Evolutionary conservation across 2,113 vertebrate species (phyloP), one percentile per base, ranked within the genome.

Genomic region (Varanus salvator): DNA sequence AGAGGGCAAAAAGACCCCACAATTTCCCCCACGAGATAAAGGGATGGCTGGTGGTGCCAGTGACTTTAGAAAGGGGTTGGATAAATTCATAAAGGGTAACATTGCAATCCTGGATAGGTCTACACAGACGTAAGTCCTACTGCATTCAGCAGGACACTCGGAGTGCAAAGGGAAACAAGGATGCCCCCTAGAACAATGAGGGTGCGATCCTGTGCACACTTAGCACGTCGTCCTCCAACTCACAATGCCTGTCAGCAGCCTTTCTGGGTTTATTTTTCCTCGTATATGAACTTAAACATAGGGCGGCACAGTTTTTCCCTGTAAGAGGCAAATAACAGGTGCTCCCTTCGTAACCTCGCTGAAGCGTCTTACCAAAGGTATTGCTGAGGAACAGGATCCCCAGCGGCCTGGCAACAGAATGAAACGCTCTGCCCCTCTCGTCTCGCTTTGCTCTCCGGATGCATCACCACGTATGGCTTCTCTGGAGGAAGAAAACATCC

Each of bases 361-460:
- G 0, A 0, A 87, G 44, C 68, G 64, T 82, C 97, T 93, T 95
- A 99, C 99, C 99, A 99, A 91, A 98, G 96, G 89, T 99, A 99
- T 17, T 96, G 97, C 44, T 98, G 96, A 0, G 98, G 98, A 34
- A 95, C 93, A 1, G 98, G 98, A 57, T 94, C 97, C 75, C 99
- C 99, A 0, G 86, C 86, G 74, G 98, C 98, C 4, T 98, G 97
- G 6, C 99, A 99, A 96, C 99, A 99, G 93, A 99, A 96, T 0
- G 98, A 96, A 87, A 97, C 97, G 0, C 97, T 98, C 94, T 99
- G 98, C 27, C 99, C 98, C 69, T 96, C 97, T 83, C 96, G 96
- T 83, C 98, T 98, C 12, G 96, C 97, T 90, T 99, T 99, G 85
- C 94, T 97, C 89, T 97, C 96, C 0, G 98, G 99, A 90, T 97